Base-by-base conservation (phyloP, 2,797 vertebrate genomes). In the Xenopus petersii region DNA sequence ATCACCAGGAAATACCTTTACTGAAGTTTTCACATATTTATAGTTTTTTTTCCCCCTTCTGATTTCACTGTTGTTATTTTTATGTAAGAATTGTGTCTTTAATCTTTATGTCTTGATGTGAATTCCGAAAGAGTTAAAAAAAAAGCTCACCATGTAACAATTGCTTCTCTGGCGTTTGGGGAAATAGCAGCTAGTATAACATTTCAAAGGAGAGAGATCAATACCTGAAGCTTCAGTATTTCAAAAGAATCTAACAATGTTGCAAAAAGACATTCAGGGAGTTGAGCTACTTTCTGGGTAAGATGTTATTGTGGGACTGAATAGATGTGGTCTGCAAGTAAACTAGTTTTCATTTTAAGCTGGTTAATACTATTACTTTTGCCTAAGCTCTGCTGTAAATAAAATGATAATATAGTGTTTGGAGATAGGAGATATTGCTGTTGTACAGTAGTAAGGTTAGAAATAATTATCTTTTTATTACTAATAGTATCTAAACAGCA, bases 131-230 rank as follows among this genome's bases (percentile, higher is more conserved):
- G 16, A 65, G 61, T 8, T 51, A 16, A 77, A 62, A 77, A 78
- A 63, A n/a, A 70, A 51, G n/a, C 59, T 55, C 30, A 62, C 64
- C 15, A 16, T 68, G 70, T 58, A 67, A 68, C 70, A 73, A 64
- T 64, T 73, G 21, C 60, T 69, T 69, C 30, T 73, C 49, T 49
- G 24, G 51, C 12, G 51, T 78, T 73, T 78, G 46, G 76, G 76
- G 76, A 78, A 65, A 78, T 59, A 51, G 71, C 51, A 73, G 60
- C 42, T 73, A 64, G 59, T 73, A 78, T 59, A 78, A 59, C 66
- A 78, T 73, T 78, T 78, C 76, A 73, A 78, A 78, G 66, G 10
- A 64, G 21, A 73, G 12, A 73, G 71, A 78, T 78, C 76, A 78
- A 78, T 78, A 78, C 71, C n/a, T 69, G 51, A 73, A 73, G 60